Conservation (phyloP, 2,113 vertebrate species). For the Catagonus wagneri region DNA sequence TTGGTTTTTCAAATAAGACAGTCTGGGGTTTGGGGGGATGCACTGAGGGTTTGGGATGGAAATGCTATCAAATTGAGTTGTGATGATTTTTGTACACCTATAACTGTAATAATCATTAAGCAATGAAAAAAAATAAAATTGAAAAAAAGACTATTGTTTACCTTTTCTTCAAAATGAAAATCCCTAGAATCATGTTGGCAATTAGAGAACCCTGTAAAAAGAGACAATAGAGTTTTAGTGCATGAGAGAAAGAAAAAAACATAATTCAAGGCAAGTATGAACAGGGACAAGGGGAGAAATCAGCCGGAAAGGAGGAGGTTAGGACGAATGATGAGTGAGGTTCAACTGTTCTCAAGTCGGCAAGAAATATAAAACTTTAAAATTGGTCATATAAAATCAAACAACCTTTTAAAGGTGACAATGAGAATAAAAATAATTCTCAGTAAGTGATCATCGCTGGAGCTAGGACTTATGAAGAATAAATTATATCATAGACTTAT, state of each 20-base stretch:
- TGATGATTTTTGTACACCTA: no score
- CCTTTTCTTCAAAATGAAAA: conserved; percentile 98
- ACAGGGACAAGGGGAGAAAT: background rate
- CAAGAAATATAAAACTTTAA: conserved; percentile 6
- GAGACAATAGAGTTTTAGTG: conserved; percentile 49
- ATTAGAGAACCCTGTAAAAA: conserved; percentile 95
- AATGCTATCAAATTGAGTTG: no score
- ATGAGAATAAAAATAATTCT: conserved; percentile 7
- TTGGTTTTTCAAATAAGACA: no score
- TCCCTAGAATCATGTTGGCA: conserved; percentile 97
- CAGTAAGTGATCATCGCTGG: background rate
- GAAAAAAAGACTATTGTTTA: conserved; percentile 76
- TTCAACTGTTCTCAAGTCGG: background rate
- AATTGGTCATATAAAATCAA: background rate
- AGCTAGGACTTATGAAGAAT: background rate
- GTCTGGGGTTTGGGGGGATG: no score
- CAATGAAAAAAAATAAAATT: no score
- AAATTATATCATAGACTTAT: background rate
- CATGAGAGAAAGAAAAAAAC: background rate
- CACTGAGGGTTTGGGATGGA: no score
- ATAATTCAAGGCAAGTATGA: background rate
- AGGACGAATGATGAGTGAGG: background rate
- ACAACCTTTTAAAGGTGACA: background rate
- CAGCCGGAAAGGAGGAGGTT: background rate
- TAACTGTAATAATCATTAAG: no score